phyloP scores from a whole-genome alignment of 2,888 invertebrate species.

The Drosophila differens region DNA sequence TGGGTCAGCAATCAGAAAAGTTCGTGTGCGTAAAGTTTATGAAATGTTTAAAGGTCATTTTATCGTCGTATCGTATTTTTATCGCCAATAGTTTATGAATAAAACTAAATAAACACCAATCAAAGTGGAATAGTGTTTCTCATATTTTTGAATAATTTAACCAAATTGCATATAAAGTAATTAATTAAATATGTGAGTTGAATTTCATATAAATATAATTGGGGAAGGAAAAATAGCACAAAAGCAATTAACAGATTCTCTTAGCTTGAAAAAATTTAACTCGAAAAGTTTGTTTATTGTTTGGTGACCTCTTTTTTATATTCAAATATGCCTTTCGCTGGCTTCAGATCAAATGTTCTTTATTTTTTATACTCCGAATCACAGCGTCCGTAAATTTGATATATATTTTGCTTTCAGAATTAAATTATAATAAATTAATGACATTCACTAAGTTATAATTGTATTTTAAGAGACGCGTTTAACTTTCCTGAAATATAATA shows the following conservation, averaged over 20 bases:
- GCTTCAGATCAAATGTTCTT: background rate
- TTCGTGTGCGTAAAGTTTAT: constrained; percentile 38
- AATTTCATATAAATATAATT: background rate
- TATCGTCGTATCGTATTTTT: background rate
- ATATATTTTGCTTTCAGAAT: background rate
- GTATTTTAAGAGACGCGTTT: background rate
- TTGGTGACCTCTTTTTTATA: background rate
- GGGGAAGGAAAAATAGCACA: background rate
- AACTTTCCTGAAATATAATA: background rate
- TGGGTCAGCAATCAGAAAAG: constrained; percentile 33
- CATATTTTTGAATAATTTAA: background rate
- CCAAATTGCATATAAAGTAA: background rate
- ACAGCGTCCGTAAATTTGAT: background rate
- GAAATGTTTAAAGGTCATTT: constrained; percentile 39
- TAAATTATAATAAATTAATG: background rate
- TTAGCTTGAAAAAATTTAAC: background rate
- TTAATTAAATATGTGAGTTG: background rate
- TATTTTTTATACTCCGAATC: background rate
- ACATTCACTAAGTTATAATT: background rate
- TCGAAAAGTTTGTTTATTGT: background rate
- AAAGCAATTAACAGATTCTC: background rate
- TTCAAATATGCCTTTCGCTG: background rate
- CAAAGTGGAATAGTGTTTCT: background rate
- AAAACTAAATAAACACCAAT: background rate
- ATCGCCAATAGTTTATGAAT: constrained; percentile 19